A percentile compares a stretch with the other conserved stretches of the same genome.
Evolutionary conservation across 2,888 invertebrate genomes (phyloP).

Genomic region (Rhyacophila evoluta): DNA sequence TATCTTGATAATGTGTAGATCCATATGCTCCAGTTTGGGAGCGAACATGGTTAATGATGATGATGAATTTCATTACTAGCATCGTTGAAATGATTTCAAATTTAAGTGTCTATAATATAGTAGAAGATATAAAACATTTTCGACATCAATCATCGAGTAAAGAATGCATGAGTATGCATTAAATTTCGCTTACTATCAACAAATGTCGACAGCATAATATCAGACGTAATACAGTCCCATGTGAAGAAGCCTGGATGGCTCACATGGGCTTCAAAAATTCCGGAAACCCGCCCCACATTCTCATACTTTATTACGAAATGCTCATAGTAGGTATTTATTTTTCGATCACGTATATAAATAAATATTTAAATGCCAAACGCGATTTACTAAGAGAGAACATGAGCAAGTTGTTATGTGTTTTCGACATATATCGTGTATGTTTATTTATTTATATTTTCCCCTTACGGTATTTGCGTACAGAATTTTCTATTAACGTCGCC

Average conservation of each 20-base stretch:
- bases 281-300: neutral
- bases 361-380: neutral
- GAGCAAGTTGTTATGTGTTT: neutral
- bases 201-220: too few relatives aligned
- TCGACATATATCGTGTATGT: neutral
- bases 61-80: too few relatives aligned
- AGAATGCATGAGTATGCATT: too few relatives aligned
- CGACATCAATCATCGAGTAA: too few relatives aligned
- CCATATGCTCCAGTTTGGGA: too few relatives aligned
- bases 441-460: neutral
- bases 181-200: too few relatives aligned
- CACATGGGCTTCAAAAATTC: neutral
- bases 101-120: too few relatives aligned
- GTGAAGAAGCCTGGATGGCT: neutral
- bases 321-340: conserved; percentile 10
- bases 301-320: neutral
- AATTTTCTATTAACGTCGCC: neutral
- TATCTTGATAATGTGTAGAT: too few relatives aligned
- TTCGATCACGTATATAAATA: neutral
- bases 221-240: neutral
- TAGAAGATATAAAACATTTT: too few relatives aligned
- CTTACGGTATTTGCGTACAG: neutral
- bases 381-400: conserved; percentile 8
- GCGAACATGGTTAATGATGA: too few relatives aligned
- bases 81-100: too few relatives aligned